Conservation (phyloP, 1,140 invertebrate species). For the Dendrolimus kikuchii region DNA sequence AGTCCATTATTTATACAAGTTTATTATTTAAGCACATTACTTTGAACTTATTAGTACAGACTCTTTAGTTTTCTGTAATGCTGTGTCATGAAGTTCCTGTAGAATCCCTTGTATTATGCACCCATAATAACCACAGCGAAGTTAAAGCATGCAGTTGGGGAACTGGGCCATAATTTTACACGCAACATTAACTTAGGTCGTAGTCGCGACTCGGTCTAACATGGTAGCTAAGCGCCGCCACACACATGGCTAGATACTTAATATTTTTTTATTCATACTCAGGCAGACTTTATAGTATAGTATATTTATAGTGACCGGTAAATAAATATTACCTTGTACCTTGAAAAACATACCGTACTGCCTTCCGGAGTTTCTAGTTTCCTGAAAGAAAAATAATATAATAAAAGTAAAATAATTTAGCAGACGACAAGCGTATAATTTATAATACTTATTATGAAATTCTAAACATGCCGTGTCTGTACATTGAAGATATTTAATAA, state of each 20-base stretch:
- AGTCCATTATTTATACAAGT: neutral
- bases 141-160: constrained; percentile 50
- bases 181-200: constrained; percentile 61
- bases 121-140: constrained; percentile 25
- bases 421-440: too few relatives aligned
- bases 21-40: neutral
- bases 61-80: constrained; percentile 27
- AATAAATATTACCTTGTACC: too few relatives aligned
- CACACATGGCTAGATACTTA: neutral
- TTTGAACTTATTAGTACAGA: constrained; percentile 8
- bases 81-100: constrained; percentile 47
- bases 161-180: constrained; percentile 62
- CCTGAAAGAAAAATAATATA: too few relatives aligned
- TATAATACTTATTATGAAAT: too few relatives aligned
- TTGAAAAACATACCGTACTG: too few relatives aligned
- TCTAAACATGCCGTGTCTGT: too few relatives aligned
- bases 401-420: too few relatives aligned
- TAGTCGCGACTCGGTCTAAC: constrained; percentile 39
- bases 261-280: too few relatives aligned
- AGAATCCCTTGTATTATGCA: constrained; percentile 29
- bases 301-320: too few relatives aligned
- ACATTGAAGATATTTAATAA: too few relatives aligned
- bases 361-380: too few relatives aligned
- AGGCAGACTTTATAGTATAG: too few relatives aligned
- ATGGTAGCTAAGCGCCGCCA: constrained; percentile 10